Conservation (phyloP, 2,888 invertebrate genomes). For the Acanthoscelides obtectus region DNA sequence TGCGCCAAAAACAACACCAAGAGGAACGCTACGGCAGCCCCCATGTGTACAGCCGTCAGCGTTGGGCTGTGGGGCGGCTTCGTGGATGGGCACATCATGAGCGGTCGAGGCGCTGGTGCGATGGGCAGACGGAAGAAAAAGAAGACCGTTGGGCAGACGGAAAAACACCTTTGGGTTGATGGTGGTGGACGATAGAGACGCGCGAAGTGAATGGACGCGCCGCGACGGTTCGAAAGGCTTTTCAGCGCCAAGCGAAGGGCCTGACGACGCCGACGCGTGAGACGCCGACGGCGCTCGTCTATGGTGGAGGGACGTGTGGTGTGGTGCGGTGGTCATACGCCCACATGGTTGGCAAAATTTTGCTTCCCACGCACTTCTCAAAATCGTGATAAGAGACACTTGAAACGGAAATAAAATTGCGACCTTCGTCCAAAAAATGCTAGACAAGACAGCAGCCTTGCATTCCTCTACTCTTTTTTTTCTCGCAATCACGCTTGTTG, state of each 20-base stretch:
- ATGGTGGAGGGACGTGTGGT: not conserved
- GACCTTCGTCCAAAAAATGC: no score
- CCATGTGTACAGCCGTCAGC: not conserved
- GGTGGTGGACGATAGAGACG: not conserved
- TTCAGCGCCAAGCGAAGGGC: not conserved
- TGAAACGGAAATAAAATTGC: no score
- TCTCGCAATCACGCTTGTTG: no score
- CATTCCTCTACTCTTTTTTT: no score
- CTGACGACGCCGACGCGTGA: not conserved
- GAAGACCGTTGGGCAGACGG: no score
- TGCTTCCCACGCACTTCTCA: no score
- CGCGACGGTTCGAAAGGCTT: not conserved
- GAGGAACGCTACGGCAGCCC: not conserved
- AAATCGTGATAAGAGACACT: no score
- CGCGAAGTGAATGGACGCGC: not conserved
- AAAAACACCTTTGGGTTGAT: not conserved
- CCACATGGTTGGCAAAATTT: not conserved
- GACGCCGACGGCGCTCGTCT: not conserved
- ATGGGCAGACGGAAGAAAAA: not conserved
- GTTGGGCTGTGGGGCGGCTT: not conserved
- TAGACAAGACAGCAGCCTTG: no score
- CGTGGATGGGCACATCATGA: not conserved
- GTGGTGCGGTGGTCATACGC: not conserved
- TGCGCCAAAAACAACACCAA: not conserved
- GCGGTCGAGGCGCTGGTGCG: not conserved